A percentile compares a stretch with the other conserved stretches of the same genome.
These are phyloP conservation scores for Equus quagga DNA, from an alignment of 2,113 vertebrate species.

Conservation along the genomic window DNA sequence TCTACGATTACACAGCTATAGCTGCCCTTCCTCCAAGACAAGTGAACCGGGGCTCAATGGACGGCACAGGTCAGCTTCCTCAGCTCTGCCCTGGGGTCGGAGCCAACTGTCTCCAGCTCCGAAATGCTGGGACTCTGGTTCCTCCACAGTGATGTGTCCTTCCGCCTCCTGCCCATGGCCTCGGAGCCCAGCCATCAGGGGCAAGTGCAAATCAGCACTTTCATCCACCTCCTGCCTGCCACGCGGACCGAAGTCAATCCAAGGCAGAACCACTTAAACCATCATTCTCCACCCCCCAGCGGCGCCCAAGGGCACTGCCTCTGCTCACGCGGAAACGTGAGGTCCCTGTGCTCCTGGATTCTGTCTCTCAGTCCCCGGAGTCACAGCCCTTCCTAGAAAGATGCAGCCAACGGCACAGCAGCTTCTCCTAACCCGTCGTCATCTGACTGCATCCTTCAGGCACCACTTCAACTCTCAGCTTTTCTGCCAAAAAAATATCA, in stretches of 20 bases:
- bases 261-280: not conserved
- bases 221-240: not conserved
- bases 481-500: not conserved
- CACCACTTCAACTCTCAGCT: not conserved
- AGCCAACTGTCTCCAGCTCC: not conserved
- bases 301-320: not conserved
- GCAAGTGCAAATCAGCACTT: not conserved
- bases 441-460: not conserved
- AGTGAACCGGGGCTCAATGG: not conserved
- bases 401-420: not conserved
- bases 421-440: not conserved
- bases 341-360: not conserved
- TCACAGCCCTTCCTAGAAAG: not conserved
- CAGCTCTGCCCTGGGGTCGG: not conserved
- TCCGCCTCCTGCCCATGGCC: not conserved
- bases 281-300: not conserved
- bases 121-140: not conserved
- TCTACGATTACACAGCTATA: not conserved
- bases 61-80: too few species aligned
- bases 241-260: not conserved
- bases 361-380: not conserved
- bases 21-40: not conserved
- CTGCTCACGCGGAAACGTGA: fast-evolving
- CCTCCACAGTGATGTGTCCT: not conserved
- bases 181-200: not conserved